Base-by-base conservation (phyloP, 2,797 vertebrate genomes). In the Botia almorhae region DNA sequence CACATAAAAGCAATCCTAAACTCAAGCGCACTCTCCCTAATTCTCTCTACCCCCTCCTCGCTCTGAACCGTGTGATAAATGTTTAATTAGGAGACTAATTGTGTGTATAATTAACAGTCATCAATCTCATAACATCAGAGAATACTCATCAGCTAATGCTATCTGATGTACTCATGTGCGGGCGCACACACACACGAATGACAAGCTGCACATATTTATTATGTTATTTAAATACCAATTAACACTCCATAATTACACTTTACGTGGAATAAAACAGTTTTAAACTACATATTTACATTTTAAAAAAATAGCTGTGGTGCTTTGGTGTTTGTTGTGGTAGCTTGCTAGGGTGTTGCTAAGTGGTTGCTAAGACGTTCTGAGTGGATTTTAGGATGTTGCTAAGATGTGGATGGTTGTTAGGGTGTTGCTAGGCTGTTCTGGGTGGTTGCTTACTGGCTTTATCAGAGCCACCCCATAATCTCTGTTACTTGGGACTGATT, bases 61-160 rank as follows among this genome's bases (percentile, higher is more conserved):
- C 74, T 64, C 74, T 69, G 56, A 81, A 73, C 70, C 79, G 72
- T 63, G 69, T 74, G 76, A 84, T 85, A 78, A 83, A 84, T 80
- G 78, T 83, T 86, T 85, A 83, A 87, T 87, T 83, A 80, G 80
- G 55, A 74, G 74, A 74, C 36, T 87, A 87, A 87, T 87, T 78
- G 82, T 64, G 58, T 82, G 80, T 74, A 78, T 85, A 85, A 87
- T 87, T 85, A 87, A 85, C 79, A 80, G 64, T 83, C 83, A 87
- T 87, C 79, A 87, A 87, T 87, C 83, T 83, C 83, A 81, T 76
- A 79, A 82, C 77, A 85, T 55, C 51, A 80, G 74, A 83, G 78
- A 69, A 58, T 83, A 76, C 81, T 84, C 82, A 80, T 77, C 69
- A 65, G 23, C 74, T 69, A 81, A 74, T 76, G 50, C 53, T 74